Evolutionary conservation across 2,888 invertebrate species (phyloP), one percentile per base, ranked within the genome.

Genomic region (Aleiodes leptofemur): DNA sequence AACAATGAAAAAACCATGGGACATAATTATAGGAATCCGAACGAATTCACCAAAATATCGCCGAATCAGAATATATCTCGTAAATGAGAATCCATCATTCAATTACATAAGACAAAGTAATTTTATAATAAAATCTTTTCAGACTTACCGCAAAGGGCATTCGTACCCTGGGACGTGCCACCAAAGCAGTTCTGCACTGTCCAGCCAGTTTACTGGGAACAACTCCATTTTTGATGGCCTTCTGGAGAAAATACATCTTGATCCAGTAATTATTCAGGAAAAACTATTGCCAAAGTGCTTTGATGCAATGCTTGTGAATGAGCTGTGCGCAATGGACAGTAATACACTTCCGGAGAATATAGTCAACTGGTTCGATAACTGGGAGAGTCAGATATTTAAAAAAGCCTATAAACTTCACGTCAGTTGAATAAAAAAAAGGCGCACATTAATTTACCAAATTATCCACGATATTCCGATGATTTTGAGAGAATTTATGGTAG

Each of bases 121-220:
- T 14, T 34, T 50, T 31, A 51, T 13, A 72, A 59, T 57, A 64
- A 64, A 53, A 57, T 72, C n/a, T 29, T 70, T 8, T 9, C 1
- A 48, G 73, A 74, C 82, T 82, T 78, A 82, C 82, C 51, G 72
- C 7, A n/a, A 82, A 76, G 4, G 82, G 66, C 68, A 82, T n/a
- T 74, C 77, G 78, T 69, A 74, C 75, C 53, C 77, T 74, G 4
- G 82, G 82, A 55, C 69, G 77, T 70, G 76, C 66, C 14, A 29
- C 31, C 3, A 78, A 13, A 5, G 23, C 2, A 6, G 73, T 75
- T 66, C 79, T 79, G 59, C 75, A 73, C 51, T 75, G 79, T 59
- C 70, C 57, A 14, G 76, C 73, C 43, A 73, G 73, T 55, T 76
- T 73, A 72, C 74, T 72, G 43, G 76, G 72, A 11, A 38, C n/a